A percentile compares a stretch with the other conserved stretches of the same genome.
Conservation (phyloP, 2,113 vertebrate species). For the Mustela nigripes region DNA sequence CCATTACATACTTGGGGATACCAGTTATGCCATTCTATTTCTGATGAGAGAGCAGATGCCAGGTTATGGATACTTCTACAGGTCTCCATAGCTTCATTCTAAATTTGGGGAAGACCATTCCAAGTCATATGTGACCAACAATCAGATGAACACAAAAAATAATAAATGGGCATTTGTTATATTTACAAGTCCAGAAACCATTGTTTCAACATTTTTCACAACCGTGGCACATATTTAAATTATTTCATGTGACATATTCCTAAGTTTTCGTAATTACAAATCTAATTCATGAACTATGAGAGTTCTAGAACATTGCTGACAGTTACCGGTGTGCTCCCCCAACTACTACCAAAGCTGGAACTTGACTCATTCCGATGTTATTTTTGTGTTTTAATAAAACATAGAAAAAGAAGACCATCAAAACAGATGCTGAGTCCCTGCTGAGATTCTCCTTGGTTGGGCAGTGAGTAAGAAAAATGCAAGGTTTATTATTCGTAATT, state of each 20-base stretch:
- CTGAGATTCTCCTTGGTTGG: neutral
- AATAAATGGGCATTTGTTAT: neutral
- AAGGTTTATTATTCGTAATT: neutral
- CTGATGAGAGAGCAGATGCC: neutral
- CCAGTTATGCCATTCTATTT: neutral
- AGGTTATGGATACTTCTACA: neutral
- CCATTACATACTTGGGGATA: neutral
- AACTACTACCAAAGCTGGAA: too few species aligned
- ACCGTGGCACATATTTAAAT: neutral
- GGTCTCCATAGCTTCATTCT: neutral
- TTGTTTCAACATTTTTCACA: neutral
- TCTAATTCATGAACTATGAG: neutral
- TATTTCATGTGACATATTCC: neutral
- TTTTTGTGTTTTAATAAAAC: neutral
- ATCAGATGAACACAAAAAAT: neutral
- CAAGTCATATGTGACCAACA: neutral
- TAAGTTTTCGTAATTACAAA: neutral
- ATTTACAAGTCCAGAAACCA: neutral
- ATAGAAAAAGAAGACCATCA: neutral
- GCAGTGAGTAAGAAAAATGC: neutral
- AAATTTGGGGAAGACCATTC: neutral
- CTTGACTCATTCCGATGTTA: neutral
- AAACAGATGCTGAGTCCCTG: neutral
- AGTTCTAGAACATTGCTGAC: neutral
- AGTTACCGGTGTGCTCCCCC: neutral